Evolutionary conservation across 2,113 vertebrate species (phyloP).

Genomic region (Zootoca vivipara): DNA sequence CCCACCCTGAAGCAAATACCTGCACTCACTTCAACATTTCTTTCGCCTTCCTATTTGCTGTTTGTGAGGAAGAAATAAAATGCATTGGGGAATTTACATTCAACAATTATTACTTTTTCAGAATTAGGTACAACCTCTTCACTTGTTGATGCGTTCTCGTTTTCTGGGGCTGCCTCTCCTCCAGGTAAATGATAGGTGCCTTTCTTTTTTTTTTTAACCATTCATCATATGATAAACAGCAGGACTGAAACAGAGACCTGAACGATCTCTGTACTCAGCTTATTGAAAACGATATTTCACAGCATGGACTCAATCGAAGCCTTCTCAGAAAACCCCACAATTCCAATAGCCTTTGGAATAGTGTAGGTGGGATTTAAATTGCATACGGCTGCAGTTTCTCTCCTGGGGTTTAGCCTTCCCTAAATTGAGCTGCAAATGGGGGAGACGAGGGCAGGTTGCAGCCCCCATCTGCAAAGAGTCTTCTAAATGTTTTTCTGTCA

Average conservation of each 20-base stretch:
- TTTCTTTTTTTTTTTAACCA: not conserved
- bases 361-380: conserved; percentile 48
- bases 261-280: conserved; percentile 11
- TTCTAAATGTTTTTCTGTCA: not conserved
- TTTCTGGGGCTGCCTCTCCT: not conserved
- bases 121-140: not conserved
- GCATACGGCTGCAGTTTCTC: conserved; percentile 5
- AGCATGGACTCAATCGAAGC: not conserved
- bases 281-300: conserved; percentile 47
- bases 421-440: not conserved
- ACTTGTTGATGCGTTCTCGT: not conserved
- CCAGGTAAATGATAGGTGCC: not conserved
- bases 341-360: conserved; percentile 26
- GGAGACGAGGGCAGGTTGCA: no score
- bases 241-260: not conserved
- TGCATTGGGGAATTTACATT: not conserved
- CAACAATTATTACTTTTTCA: not conserved
- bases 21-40: not conserved
- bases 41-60: not conserved
- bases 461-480: not conserved
- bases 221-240: conserved; percentile 1
- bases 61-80: not conserved
- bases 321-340: conserved; percentile 26
- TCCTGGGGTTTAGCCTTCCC: not conserved
- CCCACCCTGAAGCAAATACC: not conserved